Evolutionary conservation across 2,888 invertebrate species (phyloP).

Genomic region (Cryptops parisi): DNA sequence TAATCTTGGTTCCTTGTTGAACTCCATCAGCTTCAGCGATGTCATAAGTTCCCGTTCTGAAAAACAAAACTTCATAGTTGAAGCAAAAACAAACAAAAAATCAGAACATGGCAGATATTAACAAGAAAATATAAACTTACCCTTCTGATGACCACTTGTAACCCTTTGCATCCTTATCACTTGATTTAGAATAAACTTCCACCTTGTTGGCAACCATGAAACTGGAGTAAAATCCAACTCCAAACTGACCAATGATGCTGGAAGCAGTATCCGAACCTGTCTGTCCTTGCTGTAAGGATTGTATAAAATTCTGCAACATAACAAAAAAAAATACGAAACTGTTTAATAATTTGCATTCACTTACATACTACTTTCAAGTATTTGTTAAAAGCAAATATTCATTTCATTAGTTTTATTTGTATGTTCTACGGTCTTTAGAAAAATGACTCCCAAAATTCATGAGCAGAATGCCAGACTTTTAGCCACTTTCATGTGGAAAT

Average conservation of each 20-base stretch:
- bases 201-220: slow-evolving; percentile 96
- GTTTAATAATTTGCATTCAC: not conserved
- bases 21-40: slow-evolving; percentile 73
- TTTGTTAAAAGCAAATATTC: too few species aligned
- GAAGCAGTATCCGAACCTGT: slow-evolving; percentile 40
- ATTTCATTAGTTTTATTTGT: too few species aligned
- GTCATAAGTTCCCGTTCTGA: slow-evolving; percentile 77
- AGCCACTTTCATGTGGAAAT: too few species aligned
- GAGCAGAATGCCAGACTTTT: too few species aligned
- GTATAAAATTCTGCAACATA: slow-evolving; percentile 53
- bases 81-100: slow-evolving; percentile 14
- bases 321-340: slow-evolving; percentile 6
- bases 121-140: slow-evolving; percentile 37
- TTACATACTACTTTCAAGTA: too few species aligned
- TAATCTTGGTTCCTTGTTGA: slow-evolving; percentile 80
- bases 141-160: slow-evolving; percentile 86
- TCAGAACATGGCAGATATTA: slow-evolving; percentile 11
- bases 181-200: slow-evolving; percentile 68
- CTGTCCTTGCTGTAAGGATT: slow-evolving; percentile 47
- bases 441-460: too few species aligned
- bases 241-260: slow-evolving; percentile 91
- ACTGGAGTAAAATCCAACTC: slow-evolving; percentile 94
- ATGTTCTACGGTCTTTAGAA: too few species aligned
- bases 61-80: too few species aligned
- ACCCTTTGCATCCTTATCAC: slow-evolving; percentile 46